These are phyloP conservation scores for Serrognathus titanus DNA, from an alignment of 2,888 invertebrate genomes.

Conservation along the genomic window DNA sequence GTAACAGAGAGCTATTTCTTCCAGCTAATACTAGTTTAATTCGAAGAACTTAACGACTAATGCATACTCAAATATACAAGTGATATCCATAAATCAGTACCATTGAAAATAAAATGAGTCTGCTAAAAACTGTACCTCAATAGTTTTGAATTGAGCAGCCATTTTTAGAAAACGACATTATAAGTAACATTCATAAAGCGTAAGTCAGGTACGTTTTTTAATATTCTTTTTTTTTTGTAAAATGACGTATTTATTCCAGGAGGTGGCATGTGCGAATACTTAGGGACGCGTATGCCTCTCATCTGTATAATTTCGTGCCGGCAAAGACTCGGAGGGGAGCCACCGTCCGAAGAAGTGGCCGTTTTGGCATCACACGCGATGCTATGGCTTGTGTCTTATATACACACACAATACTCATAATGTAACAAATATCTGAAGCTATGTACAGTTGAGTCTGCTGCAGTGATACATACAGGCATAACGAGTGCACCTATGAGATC, in stretches of 20 bases:
- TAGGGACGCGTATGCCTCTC: slow-evolving; percentile 2
- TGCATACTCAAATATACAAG: slow-evolving; percentile 30
- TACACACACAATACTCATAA: slow-evolving; percentile 19
- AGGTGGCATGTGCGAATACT: slow-evolving; percentile 18
- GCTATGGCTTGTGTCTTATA: slow-evolving; percentile 20
- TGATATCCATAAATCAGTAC: slow-evolving; percentile 29
- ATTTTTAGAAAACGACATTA: slow-evolving; percentile 28
- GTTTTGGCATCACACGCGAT: slow-evolving; percentile 17
- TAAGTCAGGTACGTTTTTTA: slow-evolving; percentile 48
- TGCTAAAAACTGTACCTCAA: slow-evolving; percentile 31
- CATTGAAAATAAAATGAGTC: slow-evolving; percentile 21
- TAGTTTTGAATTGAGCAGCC: slow-evolving; percentile 28
- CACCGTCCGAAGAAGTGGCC: slow-evolving; percentile 11
- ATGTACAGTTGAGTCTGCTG: slow-evolving; percentile 5
- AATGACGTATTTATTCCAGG: slow-evolving; percentile 19
- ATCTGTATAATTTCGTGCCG: slow-evolving; percentile 7
- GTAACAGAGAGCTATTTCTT: slow-evolving; percentile 46
- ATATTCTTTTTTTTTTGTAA: slow-evolving; percentile 20
- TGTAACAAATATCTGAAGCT: slow-evolving; percentile 16
- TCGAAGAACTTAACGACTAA: slow-evolving; percentile 29
- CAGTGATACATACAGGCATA: slow-evolving; percentile 5
- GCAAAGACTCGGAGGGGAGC: slow-evolving; percentile 8
- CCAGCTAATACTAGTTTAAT: slow-evolving; percentile 35
- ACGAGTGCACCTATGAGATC: slow-evolving; percentile 19
- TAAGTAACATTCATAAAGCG: slow-evolving; percentile 38